These are phyloP conservation scores for Leptobrachium ailaonicum DNA, from an alignment of 2,113 vertebrate genomes.

Conservation along the genomic window DNA sequence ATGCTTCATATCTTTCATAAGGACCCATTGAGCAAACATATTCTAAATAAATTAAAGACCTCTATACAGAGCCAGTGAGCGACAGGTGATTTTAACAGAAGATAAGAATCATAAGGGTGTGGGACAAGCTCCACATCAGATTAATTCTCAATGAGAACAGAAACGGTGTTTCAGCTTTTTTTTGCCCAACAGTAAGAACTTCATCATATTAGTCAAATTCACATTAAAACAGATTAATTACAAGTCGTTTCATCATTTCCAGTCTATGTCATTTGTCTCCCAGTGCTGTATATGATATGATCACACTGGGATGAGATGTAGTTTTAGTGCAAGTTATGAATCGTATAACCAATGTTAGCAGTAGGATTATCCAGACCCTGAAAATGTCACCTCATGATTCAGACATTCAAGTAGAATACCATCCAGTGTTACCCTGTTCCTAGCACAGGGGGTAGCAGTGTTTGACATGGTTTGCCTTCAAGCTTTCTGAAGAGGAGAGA, in stretches of 20 bases:
- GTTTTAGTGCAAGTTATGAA: conserved; percentile 80
- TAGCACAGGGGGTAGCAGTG: conserved; percentile 2
- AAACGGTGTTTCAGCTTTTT: too few relatives aligned
- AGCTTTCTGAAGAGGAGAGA: neutral
- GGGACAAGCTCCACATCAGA: neutral
- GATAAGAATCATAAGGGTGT: neutral
- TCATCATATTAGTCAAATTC: neutral
- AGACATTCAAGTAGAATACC: conserved; percentile 57
- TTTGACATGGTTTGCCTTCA: neutral
- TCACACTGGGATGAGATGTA: conserved; percentile 61
- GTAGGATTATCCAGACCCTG: conserved; percentile 57
- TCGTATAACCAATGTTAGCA: conserved; percentile 71
- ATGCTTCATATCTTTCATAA: too few relatives aligned
- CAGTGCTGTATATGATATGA: neutral
- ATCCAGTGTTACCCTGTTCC: conserved; percentile 61
- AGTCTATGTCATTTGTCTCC: neutral
- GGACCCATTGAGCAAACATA: too few relatives aligned
- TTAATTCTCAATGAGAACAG: neutral
- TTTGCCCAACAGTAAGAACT: neutral
- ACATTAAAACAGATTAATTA: conserved; percentile 33
- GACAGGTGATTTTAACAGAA: neutral
- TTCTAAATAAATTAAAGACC: neutral
- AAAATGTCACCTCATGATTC: conserved; percentile 55
- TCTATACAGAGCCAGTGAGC: neutral
- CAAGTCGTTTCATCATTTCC: conserved; percentile 2